Evolutionary conservation across 2,888 invertebrate species (phyloP), one percentile per base, ranked within the genome.

Genomic region (Metalampra italica): DNA sequence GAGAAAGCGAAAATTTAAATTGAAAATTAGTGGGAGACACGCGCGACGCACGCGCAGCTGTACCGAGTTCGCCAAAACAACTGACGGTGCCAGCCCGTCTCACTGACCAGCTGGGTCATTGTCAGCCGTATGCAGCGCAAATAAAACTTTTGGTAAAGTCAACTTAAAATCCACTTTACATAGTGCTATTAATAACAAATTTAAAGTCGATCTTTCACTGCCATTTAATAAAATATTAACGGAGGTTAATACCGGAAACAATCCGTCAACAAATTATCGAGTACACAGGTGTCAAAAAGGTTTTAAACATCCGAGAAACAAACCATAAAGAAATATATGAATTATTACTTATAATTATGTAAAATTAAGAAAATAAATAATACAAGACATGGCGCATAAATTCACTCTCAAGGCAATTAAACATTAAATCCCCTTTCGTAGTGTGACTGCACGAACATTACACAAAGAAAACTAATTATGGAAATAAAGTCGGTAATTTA

Each of bases 31-130:
- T 59, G 57, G 55, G 9, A 55, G 51, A 55, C 51, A 52, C 42
- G 37, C 36, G 53, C 51, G 45, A 50, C 76, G 82, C 76, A 71
- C 78, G 87, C 79, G 79, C 80, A 70, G 72, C 44, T 60, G 50
- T 55, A 46, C 36, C 75, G 73, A 66, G 63, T 62, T 73, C 75
- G 75, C 78, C 83, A 82, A 83, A 86, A 86, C 83, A 81, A 86
- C 87, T 87, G 86, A 68, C 73, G 75, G 76, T 75, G 78, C 82
- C 84, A 68, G 64, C 59, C 52, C 69, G 86, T 85, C 85, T 86
- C 78, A 71, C 53, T 68, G 64, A 64, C 64, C 68, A 71, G 73
- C 62, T 69, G 71, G 81, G 80, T 81, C 82, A 81, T 69, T 72
- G 71, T 57, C 74, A 69, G 67, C 1, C 30, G 30, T 12, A 13